Evolutionary conservation across 2,113 vertebrate genomes (phyloP), one percentile per base, ranked within the genome.

Genomic region (Thinocorus orbignyianus): DNA sequence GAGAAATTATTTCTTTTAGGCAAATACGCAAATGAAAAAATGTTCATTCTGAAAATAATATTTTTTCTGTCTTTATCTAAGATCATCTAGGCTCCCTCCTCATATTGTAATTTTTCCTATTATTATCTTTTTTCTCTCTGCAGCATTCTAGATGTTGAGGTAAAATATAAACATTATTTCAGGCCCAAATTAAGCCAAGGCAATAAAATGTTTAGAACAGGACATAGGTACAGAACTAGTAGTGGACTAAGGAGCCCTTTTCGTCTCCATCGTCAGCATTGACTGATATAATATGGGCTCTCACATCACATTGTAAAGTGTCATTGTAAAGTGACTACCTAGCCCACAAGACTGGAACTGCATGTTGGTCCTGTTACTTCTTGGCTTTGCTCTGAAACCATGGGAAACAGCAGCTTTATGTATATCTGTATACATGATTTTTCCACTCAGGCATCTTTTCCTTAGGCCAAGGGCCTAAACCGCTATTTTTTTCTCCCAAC

Each of bases 1-100:
- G 26, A 81, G 10, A 95, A 85, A 70, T 31, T 35, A 35, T 64
- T 81, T 62, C 7, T 55, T 93, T 93, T 62, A 61, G 76, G 52
- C 3, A 81, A 78, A 64, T 20, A 44, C 5, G 20, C 7, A 89
- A 85, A 44, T 69, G 20, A 44, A 89, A 93, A 81, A 48, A 25
- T 20, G 9, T 26, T 30, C 17, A 48, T 19, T 18, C 10, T 90
- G 46, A 82, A 91, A 73, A 80, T 11, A 52, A 4, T 15, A 3
- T 5, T 66, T 57, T 83, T 83, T 84, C 23, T 84, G 6, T n/a
- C 33, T 68, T 68, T 22, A 61, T 57, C 19, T 48, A 88, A 87
- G 37, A 55, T 52, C 35, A 33, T 42, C 69, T 69, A 41, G 5
- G 18, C 25, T 88, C 85, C 14, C 8, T 52, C 26, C 5, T 80